Evolutionary conservation across 53 echinoderm and acorn worm genomes (phyloP), one percentile per base, ranked within the genome.

Genomic region (Antedon mediterranea): DNA sequence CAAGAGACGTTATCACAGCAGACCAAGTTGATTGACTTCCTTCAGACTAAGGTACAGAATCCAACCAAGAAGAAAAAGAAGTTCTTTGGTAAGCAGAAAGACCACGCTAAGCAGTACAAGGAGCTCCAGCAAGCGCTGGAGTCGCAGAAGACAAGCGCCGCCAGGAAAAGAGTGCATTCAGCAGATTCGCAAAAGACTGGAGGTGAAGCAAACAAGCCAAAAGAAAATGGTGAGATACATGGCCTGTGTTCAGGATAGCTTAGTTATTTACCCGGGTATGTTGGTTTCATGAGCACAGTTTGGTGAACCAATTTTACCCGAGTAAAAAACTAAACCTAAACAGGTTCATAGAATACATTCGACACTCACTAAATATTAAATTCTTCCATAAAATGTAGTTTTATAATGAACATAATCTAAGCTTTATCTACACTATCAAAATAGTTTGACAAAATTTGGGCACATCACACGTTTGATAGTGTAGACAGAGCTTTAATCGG

Each of bases 1-100:
- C 83, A 92, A 4, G 92, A 92, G 3, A 97, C 89, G 30, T 30
- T 91, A 30, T 81, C 97, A 78, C 97, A 97, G 86, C 97, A 97
- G 80, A 92, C 92, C 74, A 97, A 97, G 77, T 85, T 97, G 79
- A 97, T 97, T 43, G 97, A 97, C 76, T 97, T 92, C 90, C 88
- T 97, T 0, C 97, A 97, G 75, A 86, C 89, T n/a, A 97, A 97
- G 81, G 86, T 88, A 28, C 92, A 89, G 44, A 89, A 79, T 11
- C 89, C 89, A 23, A 83, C 89, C 76, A 97, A 97, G 78, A 97
- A 97, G 84, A 89, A 88, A 81, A 83, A 84, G 8, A 82, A 83
- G 30, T 73, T 92, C 71, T 89, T 92, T 84, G 85, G 85, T 33
- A 77, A 85, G 34, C 43, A 81, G 6, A 88, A 84, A 30, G 88